Conservation (phyloP, 2,797 vertebrate species). For the Hirundo rustica region DNA sequence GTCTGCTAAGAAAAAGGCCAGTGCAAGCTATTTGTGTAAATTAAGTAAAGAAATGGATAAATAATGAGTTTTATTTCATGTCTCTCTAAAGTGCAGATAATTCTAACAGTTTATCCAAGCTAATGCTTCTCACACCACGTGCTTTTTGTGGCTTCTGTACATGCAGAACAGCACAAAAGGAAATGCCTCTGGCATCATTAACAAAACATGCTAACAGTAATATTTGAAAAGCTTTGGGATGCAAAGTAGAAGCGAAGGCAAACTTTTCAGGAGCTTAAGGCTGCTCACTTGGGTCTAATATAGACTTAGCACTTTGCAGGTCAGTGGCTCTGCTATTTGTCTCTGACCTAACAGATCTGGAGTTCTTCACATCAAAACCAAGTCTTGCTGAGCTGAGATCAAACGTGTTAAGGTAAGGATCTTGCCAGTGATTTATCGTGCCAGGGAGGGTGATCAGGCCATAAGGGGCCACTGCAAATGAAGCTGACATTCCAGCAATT, state of each 20-base stretch:
- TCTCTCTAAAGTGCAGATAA: neutral
- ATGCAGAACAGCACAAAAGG: neutral
- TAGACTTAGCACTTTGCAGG: slow-evolving; percentile 88
- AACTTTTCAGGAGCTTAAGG: slow-evolving; percentile 80
- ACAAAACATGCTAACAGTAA: neutral
- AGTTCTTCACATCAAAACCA: slow-evolving; percentile 98
- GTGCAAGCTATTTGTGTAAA: neutral
- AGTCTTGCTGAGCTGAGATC: slow-evolving; percentile 93
- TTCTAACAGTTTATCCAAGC: neutral
- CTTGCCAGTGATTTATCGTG: slow-evolving; percentile 92
- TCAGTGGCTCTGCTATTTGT: slow-evolving; percentile 89
- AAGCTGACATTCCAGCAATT: slow-evolving; percentile 80
- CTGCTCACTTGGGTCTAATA: slow-evolving; percentile 89
- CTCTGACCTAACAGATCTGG: slow-evolving; percentile 94
- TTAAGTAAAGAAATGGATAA: neutral
- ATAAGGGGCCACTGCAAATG: slow-evolving; percentile 80
- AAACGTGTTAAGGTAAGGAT: slow-evolving; percentile 91
- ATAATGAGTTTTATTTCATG: neutral
- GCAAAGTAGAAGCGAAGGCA: slow-evolving; percentile 20
- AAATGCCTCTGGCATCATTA: neutral
- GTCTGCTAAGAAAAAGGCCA: neutral
- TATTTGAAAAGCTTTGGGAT: slow-evolving; percentile 9
- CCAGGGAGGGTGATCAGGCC: slow-evolving; percentile 82
- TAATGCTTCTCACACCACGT: neutral
- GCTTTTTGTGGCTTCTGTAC: neutral